These are phyloP conservation scores for Pristionchus japonicus DNA, from an alignment of 2,888 invertebrate genomes.

Conservation along the genomic window DNA sequence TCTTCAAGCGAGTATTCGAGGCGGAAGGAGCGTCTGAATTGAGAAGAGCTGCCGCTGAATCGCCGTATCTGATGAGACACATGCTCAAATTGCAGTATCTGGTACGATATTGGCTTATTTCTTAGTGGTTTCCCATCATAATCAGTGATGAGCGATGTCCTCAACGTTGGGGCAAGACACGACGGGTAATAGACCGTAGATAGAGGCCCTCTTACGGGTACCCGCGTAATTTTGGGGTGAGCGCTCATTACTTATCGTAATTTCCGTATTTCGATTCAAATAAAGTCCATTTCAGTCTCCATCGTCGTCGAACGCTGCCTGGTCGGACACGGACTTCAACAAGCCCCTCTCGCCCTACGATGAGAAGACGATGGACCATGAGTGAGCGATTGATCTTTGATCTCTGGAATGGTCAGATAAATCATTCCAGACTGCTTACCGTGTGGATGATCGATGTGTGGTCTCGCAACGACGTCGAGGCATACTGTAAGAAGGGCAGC, in stretches of 20 bases:
- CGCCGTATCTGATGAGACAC: conserved; percentile 70
- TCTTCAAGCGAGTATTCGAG: conserved; percentile 83
- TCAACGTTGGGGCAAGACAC: too few species aligned
- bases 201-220: too few species aligned
- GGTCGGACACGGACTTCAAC: conserved; percentile 37
- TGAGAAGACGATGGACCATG: conserved; percentile 43
- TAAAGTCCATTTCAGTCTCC: background rate
- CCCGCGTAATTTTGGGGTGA: too few species aligned
- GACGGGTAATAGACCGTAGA: too few species aligned
- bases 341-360: conserved; percentile 30
- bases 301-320: background rate
- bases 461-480: conserved; percentile 20
- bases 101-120: conserved; percentile 32
- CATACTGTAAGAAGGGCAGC: background rate
- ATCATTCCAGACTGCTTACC: conserved; percentile 16
- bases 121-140: too few species aligned
- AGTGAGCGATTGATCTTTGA: conserved; percentile 6
- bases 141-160: too few species aligned
- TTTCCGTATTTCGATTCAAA: too few species aligned
- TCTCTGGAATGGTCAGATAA: background rate
- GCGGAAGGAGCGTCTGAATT: conserved; percentile 87
- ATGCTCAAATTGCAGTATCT: conserved; percentile 58
- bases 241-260: too few species aligned
- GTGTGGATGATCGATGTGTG: conserved; percentile 45
- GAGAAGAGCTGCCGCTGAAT: conserved; percentile 84